Evolutionary conservation across 1,140 invertebrate species (phyloP).

Genomic region (Pentalonia nigronervosa): DNA sequence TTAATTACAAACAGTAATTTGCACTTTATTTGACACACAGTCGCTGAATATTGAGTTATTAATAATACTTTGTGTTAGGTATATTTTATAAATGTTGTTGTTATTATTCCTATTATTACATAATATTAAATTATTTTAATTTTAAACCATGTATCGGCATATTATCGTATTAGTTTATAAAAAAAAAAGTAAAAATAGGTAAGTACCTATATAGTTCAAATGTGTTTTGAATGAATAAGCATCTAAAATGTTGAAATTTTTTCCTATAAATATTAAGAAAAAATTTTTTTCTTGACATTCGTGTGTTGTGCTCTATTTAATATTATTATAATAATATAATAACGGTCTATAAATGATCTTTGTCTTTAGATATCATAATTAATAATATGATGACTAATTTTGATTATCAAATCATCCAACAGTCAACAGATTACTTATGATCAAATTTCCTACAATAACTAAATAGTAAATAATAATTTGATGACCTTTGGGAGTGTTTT

Average conservation of each 20-base stretch:
- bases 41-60: neutral
- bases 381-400: too few relatives aligned
- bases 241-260: too few relatives aligned
- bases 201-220: neutral
- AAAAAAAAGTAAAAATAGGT: too few relatives aligned
- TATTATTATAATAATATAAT: too few relatives aligned
- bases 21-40: neutral
- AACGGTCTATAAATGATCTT: too few relatives aligned
- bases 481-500: neutral
- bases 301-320: too few relatives aligned
- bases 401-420: neutral
- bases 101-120: neutral
- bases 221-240: neutral
- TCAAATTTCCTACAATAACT: neutral
- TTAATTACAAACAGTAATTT: neutral
- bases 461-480: too few relatives aligned
- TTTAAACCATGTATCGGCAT: too few relatives aligned
- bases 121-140: neutral
- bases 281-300: too few relatives aligned
- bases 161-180: neutral
- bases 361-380: too few relatives aligned
- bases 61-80: neutral
- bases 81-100: neutral
- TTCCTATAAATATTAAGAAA: too few relatives aligned
- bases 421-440: neutral